phyloP scores from a whole-genome alignment of 2,113 vertebrate genomes.

The Benitochromis conjunctus region DNA sequence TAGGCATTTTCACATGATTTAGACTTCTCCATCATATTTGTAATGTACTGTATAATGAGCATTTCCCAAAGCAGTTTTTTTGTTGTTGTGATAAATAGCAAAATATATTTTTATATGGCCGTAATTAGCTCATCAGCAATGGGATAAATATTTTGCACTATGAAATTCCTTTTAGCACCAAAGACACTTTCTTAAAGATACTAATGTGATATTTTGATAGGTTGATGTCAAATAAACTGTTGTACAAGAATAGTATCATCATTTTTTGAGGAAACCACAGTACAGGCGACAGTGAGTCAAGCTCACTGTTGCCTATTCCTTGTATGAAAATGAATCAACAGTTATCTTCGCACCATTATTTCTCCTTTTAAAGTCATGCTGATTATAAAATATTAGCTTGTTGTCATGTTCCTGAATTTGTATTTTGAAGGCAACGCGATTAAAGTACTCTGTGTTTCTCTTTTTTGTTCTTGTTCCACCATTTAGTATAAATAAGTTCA shows the following conservation, averaged over 20 bases:
- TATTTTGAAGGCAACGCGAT: background rate
- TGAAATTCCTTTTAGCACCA: background rate
- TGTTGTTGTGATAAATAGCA: background rate
- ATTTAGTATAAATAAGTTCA: background rate
- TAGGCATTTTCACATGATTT: background rate
- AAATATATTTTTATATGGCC: background rate
- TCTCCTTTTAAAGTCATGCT: background rate
- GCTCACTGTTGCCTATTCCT: background rate
- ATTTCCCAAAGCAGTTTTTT: background rate
- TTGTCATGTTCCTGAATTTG: background rate
- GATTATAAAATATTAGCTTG: background rate
- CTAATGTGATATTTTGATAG: background rate
- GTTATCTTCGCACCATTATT: background rate
- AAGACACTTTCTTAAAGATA: background rate
- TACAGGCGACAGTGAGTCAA: background rate
- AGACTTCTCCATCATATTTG: fast-evolving
- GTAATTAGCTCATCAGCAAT: background rate
- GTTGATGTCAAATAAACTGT: background rate
- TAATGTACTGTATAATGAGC: background rate
- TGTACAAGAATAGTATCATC: background rate
- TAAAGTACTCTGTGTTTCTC: background rate
- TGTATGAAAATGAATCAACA: background rate
- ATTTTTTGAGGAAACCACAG: background rate
- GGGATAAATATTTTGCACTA: background rate
- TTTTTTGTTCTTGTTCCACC: background rate